Base-by-base conservation (phyloP, 2,113 vertebrate species). In the Peromyscus californicus region DNA sequence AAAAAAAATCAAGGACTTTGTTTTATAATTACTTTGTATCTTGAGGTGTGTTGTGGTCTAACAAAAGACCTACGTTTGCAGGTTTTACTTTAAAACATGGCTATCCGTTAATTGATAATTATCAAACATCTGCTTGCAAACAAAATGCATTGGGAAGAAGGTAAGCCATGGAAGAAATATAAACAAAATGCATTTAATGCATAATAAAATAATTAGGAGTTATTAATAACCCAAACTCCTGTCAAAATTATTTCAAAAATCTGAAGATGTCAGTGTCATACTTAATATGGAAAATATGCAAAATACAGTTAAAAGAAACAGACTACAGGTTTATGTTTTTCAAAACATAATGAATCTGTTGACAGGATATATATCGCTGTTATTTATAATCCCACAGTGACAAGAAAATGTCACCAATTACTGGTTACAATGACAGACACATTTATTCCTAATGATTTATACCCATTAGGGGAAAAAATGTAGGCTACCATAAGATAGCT, bases 341-440 rank as follows among this genome's bases (percentile, higher is more conserved):
- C 91, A 79, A 76, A 93, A 89, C 76, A 96, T 96, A 98, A 98
- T 97, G 98, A 98, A 95, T 95, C 96, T 97, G 95, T 95, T 98
- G 97, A 96, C 96, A 96, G 94, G 96, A 97, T 59, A 65, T 97
- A 93, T 88, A 97, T 97, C 93, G 83, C 84, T 97, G 95, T 97
- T 97, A 98, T 97, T 98, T 98, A 97, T 97, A 98, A 97, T 95
- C 84, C 91, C 89, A 79, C 7, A 87, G 93, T 97, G 98, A 97
- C 96, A 97, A 96, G 97, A 95, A 96, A 97, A 97, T 97, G 97
- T 97, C 96, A 97, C 97, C 98, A 98, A 98, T 98, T 98, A 98
- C 98, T 87, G 90, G 94, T 74, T 96, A 96, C 94, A 95, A 95
- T 98, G 98, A 98, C 96, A 98, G 97, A 97, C 80, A 96, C 90